Conservation (phyloP, 1,140 invertebrate species). For the Eurytemora carolleeae region DNA sequence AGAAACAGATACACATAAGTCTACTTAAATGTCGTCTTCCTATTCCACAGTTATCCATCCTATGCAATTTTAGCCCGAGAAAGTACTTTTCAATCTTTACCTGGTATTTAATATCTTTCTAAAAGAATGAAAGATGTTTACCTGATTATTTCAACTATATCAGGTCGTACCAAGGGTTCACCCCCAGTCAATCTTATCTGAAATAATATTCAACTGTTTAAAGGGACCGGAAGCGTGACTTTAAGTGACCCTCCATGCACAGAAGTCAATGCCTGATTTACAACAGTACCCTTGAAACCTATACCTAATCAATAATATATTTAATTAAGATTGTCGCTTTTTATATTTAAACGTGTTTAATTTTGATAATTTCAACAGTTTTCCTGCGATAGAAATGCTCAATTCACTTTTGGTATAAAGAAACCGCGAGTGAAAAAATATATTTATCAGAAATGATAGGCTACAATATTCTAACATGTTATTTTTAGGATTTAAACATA, state of each 20-base stretch:
- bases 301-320: background rate
- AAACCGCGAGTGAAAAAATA: no score
- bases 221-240: background rate
- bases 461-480: no score
- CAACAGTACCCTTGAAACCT: no score
- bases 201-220: background rate
- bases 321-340: background rate
- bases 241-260: background rate
- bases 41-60: no score
- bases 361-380: background rate
- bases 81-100: background rate
- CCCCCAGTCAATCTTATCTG: constrained; percentile 51
- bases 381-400: no score
- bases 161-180: constrained; percentile 74
- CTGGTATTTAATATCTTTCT: background rate
- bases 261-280: no score
- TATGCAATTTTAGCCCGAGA: constrained; percentile 7
- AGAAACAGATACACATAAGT: no score
- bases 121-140: constrained; percentile 17
- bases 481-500: no score
- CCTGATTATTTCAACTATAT: constrained; percentile 63
- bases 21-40: no score
- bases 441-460: no score
- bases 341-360: background rate
- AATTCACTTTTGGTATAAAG: no score